These are phyloP conservation scores for Ictidomys tridecemlineatus DNA, from an alignment of 2,113 vertebrate species.

Conservation along the genomic window DNA sequence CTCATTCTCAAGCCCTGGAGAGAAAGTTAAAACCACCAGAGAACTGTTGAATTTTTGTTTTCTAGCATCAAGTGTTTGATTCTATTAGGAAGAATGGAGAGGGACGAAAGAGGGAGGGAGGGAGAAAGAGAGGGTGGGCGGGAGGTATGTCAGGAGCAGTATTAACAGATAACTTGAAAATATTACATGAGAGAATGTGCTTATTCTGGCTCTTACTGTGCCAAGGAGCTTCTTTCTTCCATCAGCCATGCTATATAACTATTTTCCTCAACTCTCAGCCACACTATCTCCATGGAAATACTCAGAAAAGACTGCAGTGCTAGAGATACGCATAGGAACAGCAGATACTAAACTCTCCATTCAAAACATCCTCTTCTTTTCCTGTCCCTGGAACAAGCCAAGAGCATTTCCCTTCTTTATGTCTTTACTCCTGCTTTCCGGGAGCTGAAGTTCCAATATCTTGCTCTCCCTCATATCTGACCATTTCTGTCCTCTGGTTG, in stretches of 20 bases:
- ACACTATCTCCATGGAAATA: background rate
- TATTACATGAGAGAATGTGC: background rate
- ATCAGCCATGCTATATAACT: background rate
- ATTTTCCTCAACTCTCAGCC: background rate
- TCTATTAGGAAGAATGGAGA: background rate
- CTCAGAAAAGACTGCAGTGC: constrained; percentile 4
- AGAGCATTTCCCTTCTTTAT: background rate
- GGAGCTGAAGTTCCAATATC: background rate
- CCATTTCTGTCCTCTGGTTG: background rate
- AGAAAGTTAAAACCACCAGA: background rate
- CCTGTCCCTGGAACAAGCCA: background rate
- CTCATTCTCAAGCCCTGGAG: background rate
- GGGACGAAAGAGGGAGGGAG: background rate
- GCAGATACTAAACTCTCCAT: background rate
- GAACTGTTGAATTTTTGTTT: background rate
- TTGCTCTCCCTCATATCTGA: background rate
- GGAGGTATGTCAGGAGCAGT: background rate
- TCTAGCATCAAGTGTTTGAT: background rate
- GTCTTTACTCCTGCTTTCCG: background rate
- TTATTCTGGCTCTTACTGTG: constrained; percentile 16
- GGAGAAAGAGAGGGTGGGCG: background rate
- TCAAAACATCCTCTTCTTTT: constrained; percentile 10
- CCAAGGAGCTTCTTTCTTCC: background rate
- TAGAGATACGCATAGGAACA: background rate
- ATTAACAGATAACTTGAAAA: background rate